Percentiles rank a stretch among this genome's conserved stretches.
phyloP scores from a whole-genome alignment of 2,113 vertebrate genomes.

The Tragelaphus imberbis region DNA sequence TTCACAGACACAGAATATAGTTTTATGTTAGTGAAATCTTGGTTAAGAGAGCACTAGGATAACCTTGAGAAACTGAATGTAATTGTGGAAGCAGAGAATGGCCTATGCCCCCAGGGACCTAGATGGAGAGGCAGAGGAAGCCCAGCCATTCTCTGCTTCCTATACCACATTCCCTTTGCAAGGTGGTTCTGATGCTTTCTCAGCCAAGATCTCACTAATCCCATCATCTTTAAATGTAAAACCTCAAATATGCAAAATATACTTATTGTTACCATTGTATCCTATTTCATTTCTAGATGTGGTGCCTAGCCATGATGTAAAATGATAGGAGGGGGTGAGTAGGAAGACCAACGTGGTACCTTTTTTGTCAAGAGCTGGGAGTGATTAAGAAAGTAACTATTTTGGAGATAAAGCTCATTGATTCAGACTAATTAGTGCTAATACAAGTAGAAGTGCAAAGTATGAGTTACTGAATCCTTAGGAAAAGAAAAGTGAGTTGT shows the following conservation, averaged over 20 bases:
- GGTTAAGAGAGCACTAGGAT: background rate
- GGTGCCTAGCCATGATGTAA: background rate
- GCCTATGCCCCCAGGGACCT: background rate
- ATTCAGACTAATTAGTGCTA: background rate
- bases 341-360: background rate
- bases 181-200: background rate
- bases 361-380: background rate
- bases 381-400: background rate
- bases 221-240: background rate
- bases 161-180: background rate
- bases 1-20: background rate
- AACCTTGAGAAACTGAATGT: background rate
- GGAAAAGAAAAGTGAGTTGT: background rate
- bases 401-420: background rate
- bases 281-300: background rate
- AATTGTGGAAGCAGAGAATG: background rate
- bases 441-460: background rate
- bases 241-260: background rate
- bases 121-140: background rate
- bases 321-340: background rate
- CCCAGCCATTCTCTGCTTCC: background rate
- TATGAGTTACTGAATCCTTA: background rate
- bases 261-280: background rate
- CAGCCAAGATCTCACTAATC: background rate
- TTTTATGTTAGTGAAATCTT: background rate